Conservation (phyloP, 2,113 vertebrate species). For the Corythaixoides concolor region DNA sequence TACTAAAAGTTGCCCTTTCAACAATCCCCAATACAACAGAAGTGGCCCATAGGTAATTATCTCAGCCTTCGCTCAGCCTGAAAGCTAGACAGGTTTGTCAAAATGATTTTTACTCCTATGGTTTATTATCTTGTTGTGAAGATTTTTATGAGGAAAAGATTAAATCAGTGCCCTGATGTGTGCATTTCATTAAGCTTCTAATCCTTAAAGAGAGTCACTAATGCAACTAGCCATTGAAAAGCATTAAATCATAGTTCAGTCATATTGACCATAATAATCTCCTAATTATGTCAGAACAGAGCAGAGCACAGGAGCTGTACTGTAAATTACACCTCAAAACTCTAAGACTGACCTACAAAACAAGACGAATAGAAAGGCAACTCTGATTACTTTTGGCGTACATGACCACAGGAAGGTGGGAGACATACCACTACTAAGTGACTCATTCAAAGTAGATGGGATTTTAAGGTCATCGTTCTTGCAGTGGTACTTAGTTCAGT, state of each 20-base stretch:
- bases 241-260: slow-evolving; percentile 62
- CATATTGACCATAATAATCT: slow-evolving; percentile 67
- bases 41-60: slow-evolving; percentile 57
- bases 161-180: slow-evolving; percentile 66
- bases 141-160: slow-evolving; percentile 75
- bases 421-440: background rate
- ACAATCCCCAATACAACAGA: background rate
- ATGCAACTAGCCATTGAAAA: slow-evolving; percentile 65
- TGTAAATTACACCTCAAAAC: background rate
- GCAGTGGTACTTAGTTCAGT: background rate
- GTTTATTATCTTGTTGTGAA: slow-evolving; percentile 72
- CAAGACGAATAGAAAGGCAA: background rate
- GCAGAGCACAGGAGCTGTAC: background rate
- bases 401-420: background rate
- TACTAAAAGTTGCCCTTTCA: slow-evolving; percentile 15
- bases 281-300: slow-evolving; percentile 62
- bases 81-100: slow-evolving; percentile 66
- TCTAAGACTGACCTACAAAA: background rate
- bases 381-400: background rate
- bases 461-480: background rate
- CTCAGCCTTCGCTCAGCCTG: slow-evolving; percentile 23
- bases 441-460: background rate
- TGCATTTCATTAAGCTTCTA: slow-evolving; percentile 74
- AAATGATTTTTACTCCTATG: slow-evolving; percentile 67
- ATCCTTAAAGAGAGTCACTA: slow-evolving; percentile 74